Conservation (phyloP, 2,888 invertebrate species). For the Platynereis dumerilii region DNA sequence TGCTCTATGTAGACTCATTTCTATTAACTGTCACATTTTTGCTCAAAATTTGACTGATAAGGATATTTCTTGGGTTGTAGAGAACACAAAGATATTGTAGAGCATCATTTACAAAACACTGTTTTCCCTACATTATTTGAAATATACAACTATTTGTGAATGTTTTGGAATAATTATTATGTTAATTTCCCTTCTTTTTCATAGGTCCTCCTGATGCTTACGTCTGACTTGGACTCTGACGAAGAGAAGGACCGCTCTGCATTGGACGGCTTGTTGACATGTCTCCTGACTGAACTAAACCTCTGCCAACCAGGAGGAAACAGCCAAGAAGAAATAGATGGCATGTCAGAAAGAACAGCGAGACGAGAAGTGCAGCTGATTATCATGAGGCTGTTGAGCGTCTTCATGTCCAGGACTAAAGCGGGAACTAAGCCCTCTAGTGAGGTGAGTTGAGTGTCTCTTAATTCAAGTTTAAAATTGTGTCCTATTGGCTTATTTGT, state of each 20-base stretch:
- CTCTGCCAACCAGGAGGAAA: too few species aligned
- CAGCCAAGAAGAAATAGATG: slow-evolving; percentile 58
- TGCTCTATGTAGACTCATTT: too few species aligned
- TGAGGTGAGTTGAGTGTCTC: slow-evolving; percentile 61
- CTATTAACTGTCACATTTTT: too few species aligned
- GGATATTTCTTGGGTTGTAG: too few species aligned
- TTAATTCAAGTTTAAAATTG: too few species aligned
- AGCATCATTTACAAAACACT: too few species aligned
- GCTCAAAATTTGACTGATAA: too few species aligned
- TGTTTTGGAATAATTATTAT: too few species aligned
- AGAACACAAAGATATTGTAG: too few species aligned
- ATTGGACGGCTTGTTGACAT: slow-evolving; percentile 76
- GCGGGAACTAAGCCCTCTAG: slow-evolving; percentile 60
- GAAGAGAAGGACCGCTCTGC: slow-evolving; percentile 82
- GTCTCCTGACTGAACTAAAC: slow-evolving; percentile 69
- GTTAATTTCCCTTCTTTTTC: neutral
- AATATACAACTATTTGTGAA: too few species aligned
- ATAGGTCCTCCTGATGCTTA: slow-evolving; percentile 84
- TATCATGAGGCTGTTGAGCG: slow-evolving; percentile 84
- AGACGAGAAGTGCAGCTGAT: slow-evolving; percentile 86
- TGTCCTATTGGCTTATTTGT: too few species aligned
- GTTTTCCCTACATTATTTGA: too few species aligned
- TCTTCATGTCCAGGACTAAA: slow-evolving; percentile 58
- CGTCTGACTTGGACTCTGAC: slow-evolving; percentile 85
- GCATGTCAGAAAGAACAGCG: slow-evolving; percentile 73